Evolutionary conservation across 2,113 vertebrate species (phyloP).

Genomic region (Pollachius pollachius): DNA sequence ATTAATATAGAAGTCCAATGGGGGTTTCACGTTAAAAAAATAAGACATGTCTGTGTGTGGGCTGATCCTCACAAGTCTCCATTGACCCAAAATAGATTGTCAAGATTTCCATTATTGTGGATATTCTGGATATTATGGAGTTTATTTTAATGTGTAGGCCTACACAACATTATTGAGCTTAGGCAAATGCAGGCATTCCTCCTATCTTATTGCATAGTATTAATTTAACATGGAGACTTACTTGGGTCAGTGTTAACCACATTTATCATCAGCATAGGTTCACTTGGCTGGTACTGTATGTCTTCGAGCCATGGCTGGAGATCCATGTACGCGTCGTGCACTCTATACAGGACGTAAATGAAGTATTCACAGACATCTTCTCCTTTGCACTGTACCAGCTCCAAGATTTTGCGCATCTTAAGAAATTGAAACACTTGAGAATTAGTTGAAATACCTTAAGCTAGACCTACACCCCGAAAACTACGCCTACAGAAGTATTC

Average conservation of each 20-base stretch:
- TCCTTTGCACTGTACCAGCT: slow-evolving; percentile 91
- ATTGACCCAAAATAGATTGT: too few relatives aligned
- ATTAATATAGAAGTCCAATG: neutral
- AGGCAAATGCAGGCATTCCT: too few relatives aligned
- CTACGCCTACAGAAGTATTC: too few relatives aligned
- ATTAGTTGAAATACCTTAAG: neutral
- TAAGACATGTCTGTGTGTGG: too few relatives aligned
- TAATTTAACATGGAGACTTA: slow-evolving; percentile 49
- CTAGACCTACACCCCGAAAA: too few relatives aligned
- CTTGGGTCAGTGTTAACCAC: slow-evolving; percentile 92
- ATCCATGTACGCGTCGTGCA: slow-evolving; percentile 85
- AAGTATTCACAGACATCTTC: slow-evolving; percentile 88
- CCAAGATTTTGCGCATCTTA: slow-evolving; percentile 90
- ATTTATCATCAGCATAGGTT: slow-evolving; percentile 59
- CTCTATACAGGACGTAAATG: slow-evolving; percentile 79
- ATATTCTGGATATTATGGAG: too few relatives aligned
- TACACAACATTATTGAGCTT: too few relatives aligned
- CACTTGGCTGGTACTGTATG: slow-evolving; percentile 77
- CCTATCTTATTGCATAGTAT: neutral
- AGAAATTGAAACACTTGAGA: slow-evolving; percentile 13
- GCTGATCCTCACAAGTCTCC: too few relatives aligned
- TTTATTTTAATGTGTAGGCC: neutral
- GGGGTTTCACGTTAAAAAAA: neutral
- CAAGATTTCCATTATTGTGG: too few relatives aligned
- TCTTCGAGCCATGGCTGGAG: slow-evolving; percentile 85